A percentile compares a stretch with the other conserved stretches of the same genome.
Conservation (phyloP, 2,888 invertebrate genomes). For the Alcis repandata region DNA sequence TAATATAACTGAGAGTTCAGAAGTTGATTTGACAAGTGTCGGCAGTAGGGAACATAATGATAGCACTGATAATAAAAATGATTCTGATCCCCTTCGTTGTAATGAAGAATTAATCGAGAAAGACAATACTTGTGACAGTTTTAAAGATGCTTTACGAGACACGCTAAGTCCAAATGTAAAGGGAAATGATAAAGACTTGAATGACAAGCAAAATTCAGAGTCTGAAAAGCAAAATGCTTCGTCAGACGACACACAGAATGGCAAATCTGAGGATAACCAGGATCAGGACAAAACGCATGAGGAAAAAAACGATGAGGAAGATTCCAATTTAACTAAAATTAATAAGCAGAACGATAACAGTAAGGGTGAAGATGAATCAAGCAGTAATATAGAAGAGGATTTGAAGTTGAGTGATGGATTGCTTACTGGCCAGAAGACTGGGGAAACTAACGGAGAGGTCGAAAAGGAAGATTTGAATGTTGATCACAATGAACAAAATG, state of each 20-base stretch:
- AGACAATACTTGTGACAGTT: slow-evolving; percentile 6
- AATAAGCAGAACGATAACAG: slow-evolving; percentile 1
- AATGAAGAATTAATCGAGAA: slow-evolving; percentile 21
- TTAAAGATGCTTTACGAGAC: slow-evolving; percentile 2
- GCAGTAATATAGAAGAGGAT: slow-evolving; percentile 20
- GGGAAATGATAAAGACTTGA: slow-evolving; percentile 8
- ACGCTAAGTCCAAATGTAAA: slow-evolving; percentile 1
- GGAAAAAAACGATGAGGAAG: slow-evolving; percentile 14
- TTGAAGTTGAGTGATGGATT: background rate
- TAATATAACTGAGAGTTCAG: slow-evolving; percentile 64
- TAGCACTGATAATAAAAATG: slow-evolving; percentile 68
- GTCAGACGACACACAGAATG: background rate
- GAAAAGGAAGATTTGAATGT: slow-evolving; percentile 30
- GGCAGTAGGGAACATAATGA: slow-evolving; percentile 84
- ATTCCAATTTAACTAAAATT: background rate
- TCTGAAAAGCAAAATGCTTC: background rate
- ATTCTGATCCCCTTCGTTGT: slow-evolving; percentile 38
- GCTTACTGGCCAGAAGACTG: slow-evolving; percentile 1
- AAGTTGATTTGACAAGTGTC: slow-evolving; percentile 73
- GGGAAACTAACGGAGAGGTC: slow-evolving; percentile 29
- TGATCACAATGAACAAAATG: slow-evolving; percentile 33
- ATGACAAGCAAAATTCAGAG: background rate
- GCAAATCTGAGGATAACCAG: background rate
- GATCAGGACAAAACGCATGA: background rate
- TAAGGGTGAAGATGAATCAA: slow-evolving; percentile 18